Evolutionary conservation across 64 coral and sea anemone species (phyloP).

Genomic region (Stylophora pistillata): DNA sequence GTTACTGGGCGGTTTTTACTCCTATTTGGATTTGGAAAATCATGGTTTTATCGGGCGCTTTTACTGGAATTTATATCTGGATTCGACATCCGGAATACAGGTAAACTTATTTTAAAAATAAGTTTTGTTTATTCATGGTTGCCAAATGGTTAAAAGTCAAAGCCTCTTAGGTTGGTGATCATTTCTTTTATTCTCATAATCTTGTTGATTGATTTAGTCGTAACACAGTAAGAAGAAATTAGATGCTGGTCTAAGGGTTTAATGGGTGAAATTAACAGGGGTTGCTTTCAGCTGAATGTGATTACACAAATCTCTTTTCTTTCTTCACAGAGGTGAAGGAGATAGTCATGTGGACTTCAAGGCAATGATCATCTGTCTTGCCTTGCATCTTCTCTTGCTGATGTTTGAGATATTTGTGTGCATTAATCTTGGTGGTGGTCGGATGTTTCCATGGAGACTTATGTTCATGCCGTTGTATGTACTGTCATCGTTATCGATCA

Average conservation of each 20-base stretch:
- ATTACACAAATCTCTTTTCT: background rate
- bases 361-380: constrained; percentile 92
- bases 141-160: too few species aligned
- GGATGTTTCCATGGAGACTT: constrained; percentile 81
- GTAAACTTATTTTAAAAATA: constrained; percentile 29
- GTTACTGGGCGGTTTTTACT: constrained; percentile 95
- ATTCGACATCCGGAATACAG: constrained; percentile 82
- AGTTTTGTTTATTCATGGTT: background rate
- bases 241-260: too few species aligned
- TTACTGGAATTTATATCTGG: constrained; percentile 87
- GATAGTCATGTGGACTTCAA: constrained; percentile 94
- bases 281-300: too few species aligned
- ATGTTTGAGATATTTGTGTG: constrained; percentile 96
- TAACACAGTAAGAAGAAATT: too few species aligned
- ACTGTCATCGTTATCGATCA: constrained; percentile 80
- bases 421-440: constrained; percentile 65
- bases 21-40: constrained; percentile 97
- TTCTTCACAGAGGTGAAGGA: constrained; percentile 80
- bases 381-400: constrained; percentile 83
- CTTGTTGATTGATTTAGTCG: too few species aligned
- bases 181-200: too few species aligned
- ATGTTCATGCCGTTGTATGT: constrained; percentile 97
- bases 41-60: constrained; percentile 60
- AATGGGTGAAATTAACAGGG: too few species aligned
- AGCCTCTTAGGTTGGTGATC: too few species aligned